phyloP scores from a whole-genome alignment of 1,140 invertebrate genomes.

The Drosophila navojoa region DNA sequence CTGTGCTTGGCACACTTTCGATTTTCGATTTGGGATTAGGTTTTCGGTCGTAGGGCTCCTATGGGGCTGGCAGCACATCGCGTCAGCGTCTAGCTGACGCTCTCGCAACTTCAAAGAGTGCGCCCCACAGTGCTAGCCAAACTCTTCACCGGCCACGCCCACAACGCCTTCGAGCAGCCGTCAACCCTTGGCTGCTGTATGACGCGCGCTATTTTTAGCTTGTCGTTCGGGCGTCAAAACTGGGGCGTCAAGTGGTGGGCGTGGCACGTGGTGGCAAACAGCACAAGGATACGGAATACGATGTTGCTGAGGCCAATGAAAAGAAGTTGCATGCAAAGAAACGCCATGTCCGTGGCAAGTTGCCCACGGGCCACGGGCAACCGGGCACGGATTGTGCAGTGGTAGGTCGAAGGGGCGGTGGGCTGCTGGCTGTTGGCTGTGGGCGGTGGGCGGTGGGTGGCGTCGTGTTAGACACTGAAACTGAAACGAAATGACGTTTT shows the following conservation, averaged over 20 bases:
- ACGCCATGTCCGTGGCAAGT: constrained; percentile 18
- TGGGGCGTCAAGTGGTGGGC: constrained; percentile 44
- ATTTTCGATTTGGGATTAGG: constrained; percentile 70
- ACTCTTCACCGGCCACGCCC: neutral
- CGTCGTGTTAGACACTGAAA: constrained; percentile 17
- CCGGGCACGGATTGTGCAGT: too few species aligned
- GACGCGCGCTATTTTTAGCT: constrained; percentile 40
- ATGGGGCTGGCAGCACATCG: neutral
- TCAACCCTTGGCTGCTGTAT: constrained; percentile 13
- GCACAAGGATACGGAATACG: constrained; percentile 39
- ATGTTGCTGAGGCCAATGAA: constrained; percentile 37
- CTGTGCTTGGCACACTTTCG: constrained; percentile 76
- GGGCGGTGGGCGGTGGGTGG: neutral
- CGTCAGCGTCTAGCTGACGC: constrained; percentile 1
- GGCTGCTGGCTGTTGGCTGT: neutral
- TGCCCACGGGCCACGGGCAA: neutral
- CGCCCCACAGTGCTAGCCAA: neutral
- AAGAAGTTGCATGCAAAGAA: constrained; percentile 40
- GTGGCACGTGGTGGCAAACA: constrained; percentile 9
- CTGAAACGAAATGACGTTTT: constrained; percentile 20
- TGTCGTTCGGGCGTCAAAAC: constrained; percentile 31
- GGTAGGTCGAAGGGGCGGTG: neutral
- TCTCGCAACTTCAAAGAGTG: constrained; percentile 31
- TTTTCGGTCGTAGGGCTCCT: constrained; percentile 8
- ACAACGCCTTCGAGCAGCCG: neutral